A percentile compares a stretch with the other conserved stretches of the same genome.
Evolutionary conservation across 2,797 vertebrate species (phyloP).

Genomic region (Paratrypauchen microcephalus): DNA sequence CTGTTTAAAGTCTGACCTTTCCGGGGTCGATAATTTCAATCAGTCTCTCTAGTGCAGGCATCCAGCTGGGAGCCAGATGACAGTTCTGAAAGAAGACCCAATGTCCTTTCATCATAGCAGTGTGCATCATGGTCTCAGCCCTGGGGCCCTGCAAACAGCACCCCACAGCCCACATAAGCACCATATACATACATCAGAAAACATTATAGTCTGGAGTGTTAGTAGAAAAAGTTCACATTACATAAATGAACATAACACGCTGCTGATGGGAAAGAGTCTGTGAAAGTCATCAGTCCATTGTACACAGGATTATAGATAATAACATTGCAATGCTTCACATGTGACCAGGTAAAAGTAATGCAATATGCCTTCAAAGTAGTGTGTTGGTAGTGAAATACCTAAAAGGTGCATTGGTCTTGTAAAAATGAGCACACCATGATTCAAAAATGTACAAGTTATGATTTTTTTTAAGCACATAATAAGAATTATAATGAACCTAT

Average conservation of each 20-base stretch:
- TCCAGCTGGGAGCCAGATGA: conserved; percentile 91
- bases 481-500: background rate
- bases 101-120: conserved; percentile 87
- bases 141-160: conserved; percentile 79
- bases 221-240: background rate
- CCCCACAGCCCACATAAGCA: conserved; percentile 8
- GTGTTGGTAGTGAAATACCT: background rate
- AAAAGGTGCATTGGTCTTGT: background rate
- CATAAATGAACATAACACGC: background rate
- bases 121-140: conserved; percentile 86
- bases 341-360: conserved; percentile 11
- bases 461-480: too few species aligned
- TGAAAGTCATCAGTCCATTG: conserved; percentile 5
- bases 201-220: background rate
- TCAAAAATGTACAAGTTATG: background rate
- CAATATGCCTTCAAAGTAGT: conserved; percentile 4
- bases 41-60: conserved; percentile 88
- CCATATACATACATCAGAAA: conserved; percentile 2
- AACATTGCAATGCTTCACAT: conserved; percentile 9
- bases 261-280: background rate
- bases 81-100: conserved; percentile 98
- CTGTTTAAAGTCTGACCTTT: conserved; percentile 68
- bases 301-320: conserved; percentile 5
- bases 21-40: conserved; percentile 83
- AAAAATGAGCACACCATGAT: background rate